Base-by-base conservation (phyloP, 2,797 vertebrate genomes). In the Enteromius unitaeniatus region DNA sequence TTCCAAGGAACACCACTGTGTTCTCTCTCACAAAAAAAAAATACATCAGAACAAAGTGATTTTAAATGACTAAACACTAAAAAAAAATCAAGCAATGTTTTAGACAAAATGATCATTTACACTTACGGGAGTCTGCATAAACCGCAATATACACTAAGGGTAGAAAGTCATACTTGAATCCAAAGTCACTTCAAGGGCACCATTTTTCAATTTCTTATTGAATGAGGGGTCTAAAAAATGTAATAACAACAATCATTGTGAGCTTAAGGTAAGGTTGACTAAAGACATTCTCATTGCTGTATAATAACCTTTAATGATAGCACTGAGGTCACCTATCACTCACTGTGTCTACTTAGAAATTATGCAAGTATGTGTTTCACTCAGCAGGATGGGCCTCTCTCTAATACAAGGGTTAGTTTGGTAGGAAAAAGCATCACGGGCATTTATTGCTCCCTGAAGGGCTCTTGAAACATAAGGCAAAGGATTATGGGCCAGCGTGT, bases 381-480 rank as follows among this genome's bases (percentile, higher is more conserved):
- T 76, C 62, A 55, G 34, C 6, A 53, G 60, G 53, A 76, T 21
- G 11, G 31, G 60, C 15, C 72, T 76, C 47, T 76, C 47, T 69
- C 51, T 47, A 34, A 69, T 47, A 77, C 13, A 69, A 77, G 49
- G 60, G 64, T 60, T 37, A 51, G 55, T 77, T 69, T 60, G 34
- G 51, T 34, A 49, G 49, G 10, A 14, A 68, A 83, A 77, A 58
- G 37, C 34, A 77, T 83, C 64, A 83, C 69, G 13, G 73, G 47
- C 31, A 77, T 83, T 47, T 83, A 83, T 69, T 77, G 51, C 74
- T 34, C 73, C 81, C 81, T 58, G 26, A 83, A 83, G 73, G 64
- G 64, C 74, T 77, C 64, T 69, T 68, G 62, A 45, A 28, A 64
- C 81, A 77, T 47, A 55, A 45, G 62, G 58, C 47, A 58, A 60